Evolutionary conservation across 2,888 invertebrate genomes (phyloP).

Genomic region (Neoascia interrupta): DNA sequence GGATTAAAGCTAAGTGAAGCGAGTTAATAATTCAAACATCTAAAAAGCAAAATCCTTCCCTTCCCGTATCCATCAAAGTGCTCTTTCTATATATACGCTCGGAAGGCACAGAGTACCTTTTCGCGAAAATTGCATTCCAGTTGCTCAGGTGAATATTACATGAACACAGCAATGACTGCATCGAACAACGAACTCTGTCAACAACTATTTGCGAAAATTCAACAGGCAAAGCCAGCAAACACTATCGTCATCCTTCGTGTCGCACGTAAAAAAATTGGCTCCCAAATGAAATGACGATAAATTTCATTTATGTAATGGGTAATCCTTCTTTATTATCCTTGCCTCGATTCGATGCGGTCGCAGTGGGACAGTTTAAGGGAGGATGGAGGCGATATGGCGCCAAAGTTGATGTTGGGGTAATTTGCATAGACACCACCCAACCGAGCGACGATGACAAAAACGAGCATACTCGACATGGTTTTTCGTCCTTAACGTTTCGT

Average conservation of each 20-base stretch:
- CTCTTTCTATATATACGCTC: conserved; percentile 53
- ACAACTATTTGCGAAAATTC: conserved; percentile 18
- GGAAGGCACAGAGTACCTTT: conserved; percentile 16
- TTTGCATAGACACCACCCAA: conserved; percentile 31
- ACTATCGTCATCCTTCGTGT: not conserved
- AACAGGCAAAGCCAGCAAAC: conserved; percentile 27
- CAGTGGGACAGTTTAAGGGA: too few species aligned
- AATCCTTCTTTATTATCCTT: conserved; percentile 13
- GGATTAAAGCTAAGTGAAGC: conserved; percentile 38
- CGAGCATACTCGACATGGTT: conserved; percentile 1
- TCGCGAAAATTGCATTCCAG: conserved; percentile 11
- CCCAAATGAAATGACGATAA: conserved; percentile 38
- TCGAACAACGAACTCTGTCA: conserved; percentile 25
- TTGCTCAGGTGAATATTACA: conserved; percentile 19
- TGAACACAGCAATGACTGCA: conserved; percentile 13
- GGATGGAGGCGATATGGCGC: too few species aligned
- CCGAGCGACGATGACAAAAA: too few species aligned
- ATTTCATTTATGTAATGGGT: conserved; percentile 44
- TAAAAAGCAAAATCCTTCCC: conserved; percentile 59
- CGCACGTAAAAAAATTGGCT: conserved; percentile 1
- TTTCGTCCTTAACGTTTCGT: conserved; percentile 3
- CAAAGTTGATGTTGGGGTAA: conserved; percentile 2
- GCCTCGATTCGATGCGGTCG: conserved; percentile 3
- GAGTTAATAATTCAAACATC: conserved; percentile 61
- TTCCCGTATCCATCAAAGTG: conserved; percentile 54